Base-by-base conservation (phyloP, 2,888 invertebrate species). In the Coleophora deauratella region DNA sequence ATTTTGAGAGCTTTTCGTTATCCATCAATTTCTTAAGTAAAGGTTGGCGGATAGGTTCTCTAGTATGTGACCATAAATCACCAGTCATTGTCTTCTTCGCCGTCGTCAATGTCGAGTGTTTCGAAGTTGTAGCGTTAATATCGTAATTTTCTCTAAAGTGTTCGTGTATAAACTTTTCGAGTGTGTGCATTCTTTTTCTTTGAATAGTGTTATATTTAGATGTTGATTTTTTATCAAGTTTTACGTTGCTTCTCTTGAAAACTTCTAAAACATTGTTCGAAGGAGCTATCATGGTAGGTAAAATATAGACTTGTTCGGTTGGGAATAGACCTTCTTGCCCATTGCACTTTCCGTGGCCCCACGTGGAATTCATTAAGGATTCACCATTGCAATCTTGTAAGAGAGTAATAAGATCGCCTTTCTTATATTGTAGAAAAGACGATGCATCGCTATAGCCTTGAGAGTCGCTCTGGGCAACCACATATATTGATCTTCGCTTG, bases 341-440 rank as follows among this genome's bases (percentile, higher is more conserved):
- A 45, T 92, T 91, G 39, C 90, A 89, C 53, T 89, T 87, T 10
- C 95, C 95, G 40, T 89, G 88, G 42, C 91, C 91, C 91, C 92
- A 93, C 13, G 90, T 90, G 14, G 88, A 87, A 52, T 89, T 90
- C 84, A 93, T 87, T 15, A 96, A 81, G 3, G 89, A 89, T 62
- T 93, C 92, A 1, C 97, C 97, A 2, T 85, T 91, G 41, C 89
- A 88, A 40, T 91, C 91, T 45, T 93, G 91, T 39, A 92, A 89
- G 38, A 98, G 85, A 12, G 91, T 88, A 43, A 98, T 91, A 40
- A 98, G 84, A 71, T 98, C 98, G 3, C 98, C 96, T 59, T 88
- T 89, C 48, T 84, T 88, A 45, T 90, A 84, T 40, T 84, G 73
- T 27, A 91, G 63, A 58, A 89, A 90, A 1, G 89, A 88, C 37